Evolutionary conservation across 2,797 vertebrate species (phyloP), one percentile per base, ranked within the genome.

Genomic region (Odontamblyopus lacepedii): DNA sequence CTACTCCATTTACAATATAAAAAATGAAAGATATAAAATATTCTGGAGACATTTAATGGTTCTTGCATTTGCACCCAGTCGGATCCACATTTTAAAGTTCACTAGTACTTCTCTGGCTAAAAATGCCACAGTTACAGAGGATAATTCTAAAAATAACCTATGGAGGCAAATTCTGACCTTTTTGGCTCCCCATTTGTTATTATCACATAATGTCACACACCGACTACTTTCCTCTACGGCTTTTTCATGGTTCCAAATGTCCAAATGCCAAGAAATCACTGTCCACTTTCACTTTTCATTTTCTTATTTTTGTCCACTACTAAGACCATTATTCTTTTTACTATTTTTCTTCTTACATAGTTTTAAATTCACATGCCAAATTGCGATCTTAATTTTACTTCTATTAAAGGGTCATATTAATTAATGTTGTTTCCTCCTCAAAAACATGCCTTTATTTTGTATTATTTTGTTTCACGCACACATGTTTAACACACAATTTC

Each of bases 131-230:
- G 35, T 63, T 41, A 63, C n/a, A n/a, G 35, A 23, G 11, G 62
- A 6, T 41, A 35, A 38, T 41, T 38, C 62, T 63, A 63, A 41
- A 63, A 41, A 63, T 63, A 63, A 63, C 62, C n/a, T 44, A 6
- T 41, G n/a, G n/a, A 44, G 41, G 62, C 62, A 41, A 41, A 63
- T 38, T 41, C n/a, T 63, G 35, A 63, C 35, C 62, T 63, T 63
- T 63, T 41, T 63, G 62, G 35, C 32, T 63, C 62, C n/a, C 5
- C 61, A 63, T 63, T 63, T 44, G 35, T 63, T 44, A 63, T 44
- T 5, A 12, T 63, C 62, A 63, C 27, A 51, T 29, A 50, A 63
- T 63, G 61, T 63, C 61, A 63, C 29, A 63, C 29, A 38, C 30
- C 7, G 61, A 11, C 18, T n/a, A 63, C 61, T 63, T 32, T 63